phyloP scores from a whole-genome alignment of 2,888 invertebrate species.

The Erpobdella octoculata region DNA sequence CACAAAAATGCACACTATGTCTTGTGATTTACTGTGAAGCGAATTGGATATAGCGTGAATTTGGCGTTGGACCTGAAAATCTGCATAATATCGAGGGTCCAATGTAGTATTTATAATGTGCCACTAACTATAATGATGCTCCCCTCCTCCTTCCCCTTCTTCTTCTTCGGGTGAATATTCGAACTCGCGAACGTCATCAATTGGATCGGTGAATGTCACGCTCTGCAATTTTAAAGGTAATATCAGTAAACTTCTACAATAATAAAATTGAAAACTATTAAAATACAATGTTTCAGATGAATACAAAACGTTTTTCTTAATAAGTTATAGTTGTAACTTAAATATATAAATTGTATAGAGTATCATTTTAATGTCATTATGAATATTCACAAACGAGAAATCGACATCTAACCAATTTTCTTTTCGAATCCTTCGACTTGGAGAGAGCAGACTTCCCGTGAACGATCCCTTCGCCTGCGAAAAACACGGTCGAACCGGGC shows the following conservation, averaged over 20 bases:
- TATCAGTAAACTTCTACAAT: background rate
- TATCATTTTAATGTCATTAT: background rate
- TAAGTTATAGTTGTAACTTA: background rate
- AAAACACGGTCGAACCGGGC: background rate
- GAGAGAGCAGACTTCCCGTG: constrained; percentile 5
- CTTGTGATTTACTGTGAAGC: no score
- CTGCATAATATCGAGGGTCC: no score
- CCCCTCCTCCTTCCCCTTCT: background rate
- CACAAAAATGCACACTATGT: background rate
- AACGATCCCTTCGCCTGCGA: constrained; percentile 11
- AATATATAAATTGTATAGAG: background rate
- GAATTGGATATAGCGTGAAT: no score
- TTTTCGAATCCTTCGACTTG: constrained; percentile 2
- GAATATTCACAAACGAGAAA: background rate
- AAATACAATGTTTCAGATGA: no score
- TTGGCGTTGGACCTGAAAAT: no score
- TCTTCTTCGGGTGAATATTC: constrained; percentile 15
- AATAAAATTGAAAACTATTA: background rate
- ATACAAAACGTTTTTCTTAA: background rate
- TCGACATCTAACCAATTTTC: background rate
- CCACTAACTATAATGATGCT: background rate
- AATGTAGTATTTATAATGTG: no score
- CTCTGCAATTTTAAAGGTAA: background rate
- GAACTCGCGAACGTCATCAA: background rate
- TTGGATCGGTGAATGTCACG: constrained; percentile 3